Evolutionary conservation across 2,888 invertebrate genomes (phyloP).

Genomic region (Venusia cambrica): DNA sequence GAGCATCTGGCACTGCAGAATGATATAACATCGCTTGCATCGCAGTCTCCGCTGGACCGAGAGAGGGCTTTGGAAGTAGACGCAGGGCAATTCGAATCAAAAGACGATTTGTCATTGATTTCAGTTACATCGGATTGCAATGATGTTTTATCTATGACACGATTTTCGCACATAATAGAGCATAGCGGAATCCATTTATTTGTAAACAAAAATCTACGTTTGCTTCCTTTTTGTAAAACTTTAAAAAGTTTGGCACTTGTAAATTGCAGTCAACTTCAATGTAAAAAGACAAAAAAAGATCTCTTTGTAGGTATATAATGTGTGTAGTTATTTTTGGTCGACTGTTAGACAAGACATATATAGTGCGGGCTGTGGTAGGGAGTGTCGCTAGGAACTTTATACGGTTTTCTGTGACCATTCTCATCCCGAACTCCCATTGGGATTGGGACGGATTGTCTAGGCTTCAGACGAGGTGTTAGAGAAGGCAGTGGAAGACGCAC

Average conservation of each 20-base stretch:
- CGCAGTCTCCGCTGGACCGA: conserved; percentile 49
- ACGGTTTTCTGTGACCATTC: too few species aligned
- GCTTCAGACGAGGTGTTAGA: conserved; percentile 85
- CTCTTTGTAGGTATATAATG: too few species aligned
- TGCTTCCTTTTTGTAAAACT: conserved; percentile 3
- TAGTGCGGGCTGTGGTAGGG: too few species aligned
- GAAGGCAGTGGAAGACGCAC: conserved; percentile 84
- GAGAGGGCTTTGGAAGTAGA: conserved; percentile 57
- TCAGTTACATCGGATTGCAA: conserved; percentile 16
- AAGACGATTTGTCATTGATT: conserved; percentile 37
- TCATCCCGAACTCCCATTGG: too few species aligned
- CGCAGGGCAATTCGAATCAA: conserved; percentile 44
- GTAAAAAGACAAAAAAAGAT: conserved; percentile 7
- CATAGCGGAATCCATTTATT: conserved; percentile 13
- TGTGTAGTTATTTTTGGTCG: too few species aligned
- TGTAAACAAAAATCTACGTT: neutral
- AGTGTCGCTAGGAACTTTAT: too few species aligned
- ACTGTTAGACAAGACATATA: too few species aligned
- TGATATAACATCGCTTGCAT: conserved; percentile 38
- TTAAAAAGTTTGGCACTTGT: conserved; percentile 3
- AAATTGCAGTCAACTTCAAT: conserved; percentile 2
- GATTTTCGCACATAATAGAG: conserved; percentile 24
- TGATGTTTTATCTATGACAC: conserved; percentile 19
- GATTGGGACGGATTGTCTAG: too few species aligned
- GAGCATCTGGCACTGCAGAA: conserved; percentile 43